Conservation (phyloP, 2,888 invertebrate genomes). For the Athrips mouffetella region DNA sequence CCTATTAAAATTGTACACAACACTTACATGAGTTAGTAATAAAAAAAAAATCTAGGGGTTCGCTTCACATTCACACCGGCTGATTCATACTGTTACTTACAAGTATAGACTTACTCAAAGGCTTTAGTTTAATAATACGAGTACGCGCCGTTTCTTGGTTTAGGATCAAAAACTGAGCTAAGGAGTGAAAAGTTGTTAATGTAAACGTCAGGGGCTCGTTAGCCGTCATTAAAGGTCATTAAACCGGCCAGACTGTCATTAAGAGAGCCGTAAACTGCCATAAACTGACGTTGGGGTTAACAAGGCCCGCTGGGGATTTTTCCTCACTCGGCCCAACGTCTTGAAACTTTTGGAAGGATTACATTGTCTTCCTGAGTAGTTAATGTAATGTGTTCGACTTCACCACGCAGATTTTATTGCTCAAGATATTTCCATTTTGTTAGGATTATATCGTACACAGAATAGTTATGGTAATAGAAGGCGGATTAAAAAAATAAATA, state of each 20-base stretch:
- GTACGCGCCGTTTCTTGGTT: no score
- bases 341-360: conserved; percentile 26
- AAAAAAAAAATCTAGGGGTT: no score
- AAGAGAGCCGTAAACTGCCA: conserved; percentile 42
- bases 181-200: conserved; percentile 48
- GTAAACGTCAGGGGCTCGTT: conserved; percentile 46
- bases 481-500: no score
- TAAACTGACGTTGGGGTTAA: conserved; percentile 38
- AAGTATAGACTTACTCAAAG: no score
- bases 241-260: conserved; percentile 46
- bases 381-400: conserved; percentile 16
- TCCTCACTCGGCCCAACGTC: conserved; percentile 20
- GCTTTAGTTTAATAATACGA: no score
- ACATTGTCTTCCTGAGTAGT: conserved; percentile 14
- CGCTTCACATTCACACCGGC: no score
- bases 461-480: no score
- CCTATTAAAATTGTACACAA: no score
- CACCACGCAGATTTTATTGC: not conserved
- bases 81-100: no score
- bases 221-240: conserved; percentile 58
- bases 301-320: conserved; percentile 41
- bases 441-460: no score
- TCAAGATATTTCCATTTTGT: no score
- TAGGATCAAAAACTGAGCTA: conserved; percentile 15
- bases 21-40: no score